These are phyloP conservation scores for Hapalemur alaotrensis DNA, from an alignment of 2,797 vertebrate genomes.

Conservation along the genomic window DNA sequence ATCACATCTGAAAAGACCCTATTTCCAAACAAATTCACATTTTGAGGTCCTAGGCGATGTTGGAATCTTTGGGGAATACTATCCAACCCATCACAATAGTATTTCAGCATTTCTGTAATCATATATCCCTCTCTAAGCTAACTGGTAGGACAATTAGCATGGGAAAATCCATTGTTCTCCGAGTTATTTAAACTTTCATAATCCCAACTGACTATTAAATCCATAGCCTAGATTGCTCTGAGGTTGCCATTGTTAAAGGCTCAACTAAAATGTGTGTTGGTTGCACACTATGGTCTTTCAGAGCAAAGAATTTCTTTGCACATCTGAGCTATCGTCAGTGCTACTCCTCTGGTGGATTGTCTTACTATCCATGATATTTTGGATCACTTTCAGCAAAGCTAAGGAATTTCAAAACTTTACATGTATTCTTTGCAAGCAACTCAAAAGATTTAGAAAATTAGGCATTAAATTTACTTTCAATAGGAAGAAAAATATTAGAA, in stretches of 20 bases:
- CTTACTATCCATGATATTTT: background rate
- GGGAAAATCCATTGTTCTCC: background rate
- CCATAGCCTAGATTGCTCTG: conserved; percentile 29
- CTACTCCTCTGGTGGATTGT: background rate
- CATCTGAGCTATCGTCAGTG: background rate
- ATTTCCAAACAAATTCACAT: background rate
- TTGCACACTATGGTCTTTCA: background rate
- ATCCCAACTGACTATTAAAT: background rate
- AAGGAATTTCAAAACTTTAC: conserved; percentile 40
- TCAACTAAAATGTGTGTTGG: conserved; percentile 25
- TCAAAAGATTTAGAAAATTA: conserved; percentile 39
- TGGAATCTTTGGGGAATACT: background rate
- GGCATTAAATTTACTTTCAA: conserved; percentile 21
- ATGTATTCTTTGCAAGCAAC: conserved; percentile 22
- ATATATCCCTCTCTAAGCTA: background rate
- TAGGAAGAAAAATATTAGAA: conserved; percentile 46
- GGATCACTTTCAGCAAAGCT: conserved; percentile 52
- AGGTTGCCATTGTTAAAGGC: background rate
- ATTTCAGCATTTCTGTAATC: conserved; percentile 11
- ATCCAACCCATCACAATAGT: background rate
- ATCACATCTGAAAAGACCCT: background rate
- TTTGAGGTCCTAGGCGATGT: background rate
- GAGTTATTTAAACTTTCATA: conserved; percentile 8
- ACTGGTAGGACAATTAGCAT: background rate
- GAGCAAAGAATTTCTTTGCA: background rate